Base-by-base conservation (phyloP, 2,797 vertebrate species). In the Eurystomus glaucurus region DNA sequence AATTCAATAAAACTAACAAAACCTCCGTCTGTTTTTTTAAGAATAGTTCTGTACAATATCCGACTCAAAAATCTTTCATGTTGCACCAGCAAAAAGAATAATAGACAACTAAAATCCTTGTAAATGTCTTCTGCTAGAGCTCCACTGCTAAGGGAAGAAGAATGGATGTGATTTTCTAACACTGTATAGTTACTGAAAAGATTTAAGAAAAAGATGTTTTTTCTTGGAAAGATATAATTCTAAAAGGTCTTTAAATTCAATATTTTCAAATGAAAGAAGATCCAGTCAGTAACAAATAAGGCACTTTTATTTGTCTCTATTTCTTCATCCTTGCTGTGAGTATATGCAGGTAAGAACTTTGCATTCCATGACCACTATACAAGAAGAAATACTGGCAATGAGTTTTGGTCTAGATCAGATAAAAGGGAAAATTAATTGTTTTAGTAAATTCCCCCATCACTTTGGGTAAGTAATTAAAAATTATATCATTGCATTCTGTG, bases 1-100 rank as follows among this genome's bases (percentile, higher is more conserved):
- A 78, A 58, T 80, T 97, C 89, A 97, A 62, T 93, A 96, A 96
- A 94, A 76, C 28, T 74, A 92, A 79, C 41, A 82, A 95, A 96
- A 54, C 25, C 35, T 78, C 51, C 11, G 33, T 55, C 81, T 96
- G 23, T 69, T 86, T 55, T 93, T 93, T 79, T 51, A 70, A 28
- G 75, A 69, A 29, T 39, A 60, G 31, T 92, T 94, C 25, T 14
- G 10, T 69, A 17, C 14, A 37, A 25, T 35, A 45, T 71, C 43
- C 46, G 75, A 33, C 54, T 88, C 71, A 92, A 90, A 93, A 72
- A 28, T 31, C 29, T 95, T 95, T 57, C 29, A 28, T 25, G 18
- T 86, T 50, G 65, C 91, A 71, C 29, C 10, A 94, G 48, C 46
- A 95, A 93, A 83, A 95, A 62, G 23, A 88, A 48, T 31, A 91